Conservation (phyloP, 2,797 vertebrate species). For the Chrysocyon brachyurus region DNA sequence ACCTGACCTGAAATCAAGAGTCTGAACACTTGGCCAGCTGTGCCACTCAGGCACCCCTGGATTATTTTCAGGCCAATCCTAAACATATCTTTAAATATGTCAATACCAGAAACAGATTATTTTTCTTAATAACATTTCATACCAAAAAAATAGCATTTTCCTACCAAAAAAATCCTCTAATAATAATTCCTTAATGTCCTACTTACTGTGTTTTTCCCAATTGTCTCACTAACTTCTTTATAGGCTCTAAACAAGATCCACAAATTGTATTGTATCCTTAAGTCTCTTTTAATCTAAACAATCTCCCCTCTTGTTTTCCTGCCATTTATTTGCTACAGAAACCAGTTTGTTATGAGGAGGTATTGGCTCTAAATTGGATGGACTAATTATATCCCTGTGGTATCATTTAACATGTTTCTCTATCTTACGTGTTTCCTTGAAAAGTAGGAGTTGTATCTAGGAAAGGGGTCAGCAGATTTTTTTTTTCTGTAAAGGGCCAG, state of each 20-base stretch:
- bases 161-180: neutral
- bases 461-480: neutral
- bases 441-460: slow-evolving; percentile 32
- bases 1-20: neutral
- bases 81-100: slow-evolving; percentile 33
- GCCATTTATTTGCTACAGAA: slow-evolving; percentile 53
- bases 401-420: slow-evolving; percentile 38
- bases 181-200: slow-evolving; percentile 32
- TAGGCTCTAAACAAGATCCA: slow-evolving; percentile 14
- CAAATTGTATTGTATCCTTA: slow-evolving; percentile 20
- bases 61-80: slow-evolving; percentile 34
- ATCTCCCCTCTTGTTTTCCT: slow-evolving; percentile 7
- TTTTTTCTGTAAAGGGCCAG: neutral
- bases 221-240: slow-evolving; percentile 25
- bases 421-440: slow-evolving; percentile 50
- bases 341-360: slow-evolving; percentile 22
- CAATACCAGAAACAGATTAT: neutral
- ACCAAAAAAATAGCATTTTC: neutral
- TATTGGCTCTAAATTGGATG: neutral
- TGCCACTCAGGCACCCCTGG: neutral
- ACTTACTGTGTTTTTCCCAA: slow-evolving; percentile 33
- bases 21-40: neutral
- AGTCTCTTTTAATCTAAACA: slow-evolving; percentile 56
- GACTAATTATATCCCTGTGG: neutral
- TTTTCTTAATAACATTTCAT: slow-evolving; percentile 17